Conservation (phyloP, 2,797 vertebrate genomes). For the Heteromormyrus szaboi region DNA sequence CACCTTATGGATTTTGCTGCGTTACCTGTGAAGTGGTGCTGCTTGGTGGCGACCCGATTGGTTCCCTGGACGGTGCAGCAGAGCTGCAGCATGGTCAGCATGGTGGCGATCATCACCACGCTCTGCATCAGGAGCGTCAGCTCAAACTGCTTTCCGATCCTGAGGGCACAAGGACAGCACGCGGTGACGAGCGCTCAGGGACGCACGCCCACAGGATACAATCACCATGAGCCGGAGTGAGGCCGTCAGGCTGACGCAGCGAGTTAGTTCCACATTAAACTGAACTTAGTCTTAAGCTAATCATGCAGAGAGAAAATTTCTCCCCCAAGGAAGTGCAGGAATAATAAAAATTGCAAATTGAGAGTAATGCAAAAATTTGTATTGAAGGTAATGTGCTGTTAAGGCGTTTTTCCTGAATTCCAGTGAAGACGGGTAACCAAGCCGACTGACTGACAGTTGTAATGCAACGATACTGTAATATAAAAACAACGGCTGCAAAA, state of each 20-base stretch:
- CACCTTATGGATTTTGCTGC: background rate
- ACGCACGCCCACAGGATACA: too few relatives aligned
- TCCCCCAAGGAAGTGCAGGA: background rate
- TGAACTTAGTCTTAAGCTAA: background rate
- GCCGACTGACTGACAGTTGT: background rate
- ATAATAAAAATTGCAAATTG: background rate
- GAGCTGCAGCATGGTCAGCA: slow-evolving; percentile 70
- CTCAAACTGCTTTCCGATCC: slow-evolving; percentile 76
- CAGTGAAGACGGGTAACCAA: background rate
- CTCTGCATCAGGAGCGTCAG: slow-evolving; percentile 70
- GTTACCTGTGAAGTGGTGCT: slow-evolving; percentile 64
- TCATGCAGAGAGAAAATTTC: background rate
- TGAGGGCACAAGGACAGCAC: slow-evolving; percentile 31
- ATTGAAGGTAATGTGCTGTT: background rate
- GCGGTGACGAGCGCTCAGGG: background rate
- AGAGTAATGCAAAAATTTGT: background rate
- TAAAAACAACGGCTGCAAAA: background rate
- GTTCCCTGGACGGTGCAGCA: slow-evolving; percentile 63
- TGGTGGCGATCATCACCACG: slow-evolving; percentile 69
- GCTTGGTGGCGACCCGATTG: slow-evolving; percentile 66
- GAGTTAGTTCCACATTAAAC: background rate
- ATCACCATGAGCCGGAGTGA: background rate
- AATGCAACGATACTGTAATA: background rate
- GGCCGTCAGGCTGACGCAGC: background rate
- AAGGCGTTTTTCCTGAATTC: background rate